Conservation (phyloP, 2,888 invertebrate genomes). For the Thymelicus acteon region DNA sequence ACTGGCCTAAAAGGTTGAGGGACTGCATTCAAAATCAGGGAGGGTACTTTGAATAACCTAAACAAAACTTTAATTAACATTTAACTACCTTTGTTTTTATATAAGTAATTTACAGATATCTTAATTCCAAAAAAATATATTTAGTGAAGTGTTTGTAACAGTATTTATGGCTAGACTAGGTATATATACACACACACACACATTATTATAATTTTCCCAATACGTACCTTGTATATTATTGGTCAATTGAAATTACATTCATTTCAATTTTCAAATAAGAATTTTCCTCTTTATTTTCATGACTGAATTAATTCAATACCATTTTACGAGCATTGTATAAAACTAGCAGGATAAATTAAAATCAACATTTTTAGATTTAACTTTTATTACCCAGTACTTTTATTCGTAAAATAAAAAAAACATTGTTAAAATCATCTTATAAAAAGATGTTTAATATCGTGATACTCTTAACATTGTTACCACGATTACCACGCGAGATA, state of each 20-base stretch:
- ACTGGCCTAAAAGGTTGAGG: too few species aligned
- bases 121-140: too few species aligned
- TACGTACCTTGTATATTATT: too few species aligned
- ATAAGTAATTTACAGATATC: too few species aligned
- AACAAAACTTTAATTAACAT: too few species aligned
- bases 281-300: neutral
- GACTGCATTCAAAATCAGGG: too few species aligned
- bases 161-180: too few species aligned
- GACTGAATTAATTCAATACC: neutral
- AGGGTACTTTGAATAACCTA: too few species aligned
- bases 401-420: slow-evolving; percentile 52
- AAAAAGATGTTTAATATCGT: slow-evolving; percentile 60
- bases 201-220: too few species aligned
- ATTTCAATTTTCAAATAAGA: neutral
- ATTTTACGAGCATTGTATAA: slow-evolving; percentile 2
- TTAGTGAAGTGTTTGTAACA: too few species aligned
- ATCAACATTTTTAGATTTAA: slow-evolving; percentile 46
- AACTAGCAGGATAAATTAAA: slow-evolving; percentile 47
- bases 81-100: too few species aligned
- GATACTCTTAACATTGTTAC: slow-evolving; percentile 58
- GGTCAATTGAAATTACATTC: neutral
- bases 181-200: too few species aligned
- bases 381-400: slow-evolving; percentile 50
- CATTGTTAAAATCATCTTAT: slow-evolving; percentile 39
- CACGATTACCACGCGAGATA: slow-evolving; percentile 50